Base-by-base conservation (phyloP, 2,797 vertebrate species). In the Phoebastria nigripes region DNA sequence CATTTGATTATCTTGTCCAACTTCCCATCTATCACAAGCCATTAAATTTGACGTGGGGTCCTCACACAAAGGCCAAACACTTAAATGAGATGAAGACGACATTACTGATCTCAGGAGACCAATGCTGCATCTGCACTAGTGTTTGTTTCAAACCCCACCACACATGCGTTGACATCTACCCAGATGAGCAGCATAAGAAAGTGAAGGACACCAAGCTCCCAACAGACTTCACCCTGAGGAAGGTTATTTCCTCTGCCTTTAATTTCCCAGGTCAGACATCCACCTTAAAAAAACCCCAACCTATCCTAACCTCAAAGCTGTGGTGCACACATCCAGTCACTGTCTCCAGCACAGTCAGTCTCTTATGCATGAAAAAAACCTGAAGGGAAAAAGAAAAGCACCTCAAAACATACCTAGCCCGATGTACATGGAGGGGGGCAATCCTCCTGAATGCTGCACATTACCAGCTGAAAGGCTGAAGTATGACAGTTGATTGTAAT, bases 1-100 rank as follows among this genome's bases (percentile, higher is more conserved):
- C 24, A 81, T 90, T 69, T 94, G 67, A 91, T 93, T 93, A 93
- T 89, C 67, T 82, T 93, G 56, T 94, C 71, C 6, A 15, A 85
- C 71, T 82, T 91, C 78, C 41, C 42, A 35, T 85, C 63, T 82
- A 89, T 85, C 85, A 71, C 44, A 78, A 82, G 33, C 67, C 67
- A 85, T 96, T 95, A 87, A n/a, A 74, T 90, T 85, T 77, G 52
- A 85, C 6, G 5, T 65, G 79, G 15, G 35, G 51, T 81, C 41
- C 29, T 94, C 67, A 87, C 24, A 87, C 5, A 5, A 89, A 92
- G 58, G 29, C 71, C 65, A 94, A 80, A 90, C 77, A 37, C 66
- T 94, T 88, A 65, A 62, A 84, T 69, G 77, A 92, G 44, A 74
- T 71, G 41, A 87, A 82, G 24, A 96, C 24, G n/a, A 82, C n/a